These are phyloP conservation scores for Pocillopora grandis DNA, from an alignment of 92 coral and sea anemone genomes.

Conservation along the genomic window DNA sequence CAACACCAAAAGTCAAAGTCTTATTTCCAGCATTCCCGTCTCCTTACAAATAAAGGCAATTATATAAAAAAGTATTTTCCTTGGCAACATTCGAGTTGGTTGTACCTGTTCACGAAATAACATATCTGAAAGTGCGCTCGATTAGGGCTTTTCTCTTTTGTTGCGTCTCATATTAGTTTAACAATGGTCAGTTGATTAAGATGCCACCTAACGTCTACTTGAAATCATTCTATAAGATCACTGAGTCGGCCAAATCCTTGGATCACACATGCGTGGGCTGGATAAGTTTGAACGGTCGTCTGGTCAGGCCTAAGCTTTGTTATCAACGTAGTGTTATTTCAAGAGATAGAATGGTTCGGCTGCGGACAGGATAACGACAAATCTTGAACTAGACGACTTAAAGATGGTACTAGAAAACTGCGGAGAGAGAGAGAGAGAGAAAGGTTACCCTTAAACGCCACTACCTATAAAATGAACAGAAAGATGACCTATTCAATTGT, in stretches of 20 bases:
- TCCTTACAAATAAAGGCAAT: background rate
- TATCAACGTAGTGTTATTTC: background rate
- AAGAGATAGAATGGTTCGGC: background rate
- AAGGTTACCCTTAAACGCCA: background rate
- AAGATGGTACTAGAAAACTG: conserved; percentile 21
- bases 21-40: background rate
- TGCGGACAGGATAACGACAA: conserved; percentile 2
- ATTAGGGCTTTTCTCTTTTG: background rate
- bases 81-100: background rate
- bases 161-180: background rate
- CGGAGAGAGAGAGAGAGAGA: background rate
- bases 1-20: background rate
- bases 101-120: conserved; percentile 35
- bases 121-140: conserved; percentile 12
- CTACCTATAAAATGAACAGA: no score
- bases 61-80: background rate
- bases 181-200: background rate
- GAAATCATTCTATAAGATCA: conserved; percentile 12
- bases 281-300: background rate
- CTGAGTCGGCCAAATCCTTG: background rate
- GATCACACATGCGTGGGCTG: background rate
- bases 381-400: background rate
- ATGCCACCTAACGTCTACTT: background rate
- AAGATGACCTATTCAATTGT: no score
- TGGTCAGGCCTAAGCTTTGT: background rate